Conservation (phyloP, 1,140 invertebrate species). For the Ostrea denselamellosa region DNA sequence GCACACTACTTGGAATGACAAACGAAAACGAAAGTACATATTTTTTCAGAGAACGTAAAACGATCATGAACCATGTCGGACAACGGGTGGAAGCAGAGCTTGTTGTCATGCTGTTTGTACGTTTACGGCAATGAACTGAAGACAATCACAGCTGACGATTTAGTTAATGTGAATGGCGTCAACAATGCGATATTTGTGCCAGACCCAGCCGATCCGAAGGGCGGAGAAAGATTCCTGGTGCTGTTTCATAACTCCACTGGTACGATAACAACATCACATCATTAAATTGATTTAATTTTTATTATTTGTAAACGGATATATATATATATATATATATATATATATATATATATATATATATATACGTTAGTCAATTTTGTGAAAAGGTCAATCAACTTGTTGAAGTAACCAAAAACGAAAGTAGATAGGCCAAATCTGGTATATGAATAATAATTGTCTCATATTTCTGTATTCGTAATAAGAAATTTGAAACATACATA, state of each 20-base stretch:
- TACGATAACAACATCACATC: not conserved
- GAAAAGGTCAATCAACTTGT: too few species aligned
- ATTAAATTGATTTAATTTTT: too few species aligned
- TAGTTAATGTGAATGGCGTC: not conserved
- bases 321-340: too few species aligned
- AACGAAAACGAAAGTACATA: conserved; percentile 24
- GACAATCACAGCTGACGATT: not conserved
- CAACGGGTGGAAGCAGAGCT: not conserved
- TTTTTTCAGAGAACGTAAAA: not conserved
- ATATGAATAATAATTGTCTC: too few species aligned
- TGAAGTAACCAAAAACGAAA: too few species aligned
- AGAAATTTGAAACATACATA: too few species aligned
- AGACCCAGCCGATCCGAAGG: not conserved
- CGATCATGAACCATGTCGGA: not conserved
- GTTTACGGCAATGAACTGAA: not conserved
- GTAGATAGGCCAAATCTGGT: too few species aligned
- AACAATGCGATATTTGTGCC: not conserved
- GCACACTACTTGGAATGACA: not conserved
- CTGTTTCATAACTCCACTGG: not conserved
- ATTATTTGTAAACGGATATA: too few species aligned
- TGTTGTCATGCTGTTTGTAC: not conserved
- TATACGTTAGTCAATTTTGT: too few species aligned
- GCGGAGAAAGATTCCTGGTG: not conserved
- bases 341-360: too few species aligned
- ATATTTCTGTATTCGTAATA: too few species aligned